Evolutionary conservation across 2,888 invertebrate species (phyloP), one percentile per base, ranked within the genome.

Genomic region (Philaethria dido): DNA sequence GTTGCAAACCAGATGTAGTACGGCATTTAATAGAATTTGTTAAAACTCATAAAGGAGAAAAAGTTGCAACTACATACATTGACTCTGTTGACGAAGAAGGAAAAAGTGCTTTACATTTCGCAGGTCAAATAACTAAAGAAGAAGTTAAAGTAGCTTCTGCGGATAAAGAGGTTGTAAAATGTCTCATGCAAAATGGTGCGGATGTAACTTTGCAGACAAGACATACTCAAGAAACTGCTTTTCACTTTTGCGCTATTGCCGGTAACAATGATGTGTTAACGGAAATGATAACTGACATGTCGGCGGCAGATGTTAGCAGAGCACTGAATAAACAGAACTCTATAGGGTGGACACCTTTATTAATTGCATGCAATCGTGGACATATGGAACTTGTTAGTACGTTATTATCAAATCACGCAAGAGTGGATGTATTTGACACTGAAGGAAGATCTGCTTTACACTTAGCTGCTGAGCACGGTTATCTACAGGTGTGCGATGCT

Each of bases 391-490:
- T 99, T 75, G 98, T 99, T 48, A 97, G 94, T 80, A 97, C 97
- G 70, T 93, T 99, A 66, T 93, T 99, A 68, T 94, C 96, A 45
- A 98, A 99, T 87, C 98, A 99, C 85, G 99, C 99, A 9, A 95
- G 99, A 82, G 99, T 99, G 18, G 99, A 99, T 85, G 99, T 99
- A 0, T 99, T 99, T 86, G 99, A 99, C 84, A 96, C 95, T 73
- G 99, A 99, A 88, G 98, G 98, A 39, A 93, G 99, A 78, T 99
- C 99, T 2, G 99, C 99, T 0, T 93, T 99, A 60, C 99, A 99
- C 87, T 92, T 99, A 76, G 98, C 99, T 14, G 98, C 99, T 0
- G 98, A 99, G 87, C 96, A 96, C 78, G 99, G 99, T 3, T 99
- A 96, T 82, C 93, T 98, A 76, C 95, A 96, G 93, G 97, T 97